phyloP scores from a whole-genome alignment of 2,888 invertebrate genomes.

The Ferdinandea cuprea region DNA sequence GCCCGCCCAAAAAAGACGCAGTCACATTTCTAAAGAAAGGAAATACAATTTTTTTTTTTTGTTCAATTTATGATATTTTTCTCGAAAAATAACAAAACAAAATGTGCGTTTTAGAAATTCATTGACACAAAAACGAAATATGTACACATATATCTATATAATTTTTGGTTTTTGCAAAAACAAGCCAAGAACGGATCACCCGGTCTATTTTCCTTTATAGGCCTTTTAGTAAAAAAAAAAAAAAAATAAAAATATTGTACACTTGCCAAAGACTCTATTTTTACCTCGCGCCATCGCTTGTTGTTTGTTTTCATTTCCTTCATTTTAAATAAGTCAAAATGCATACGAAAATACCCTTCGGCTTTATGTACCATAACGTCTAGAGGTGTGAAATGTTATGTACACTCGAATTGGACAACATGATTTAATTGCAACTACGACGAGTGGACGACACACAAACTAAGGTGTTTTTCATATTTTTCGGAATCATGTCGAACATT shows the following conservation, averaged over 20 bases:
- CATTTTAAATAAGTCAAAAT: neutral
- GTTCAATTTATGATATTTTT: neutral
- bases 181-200: conserved; percentile 6
- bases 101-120: conserved; percentile 51
- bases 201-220: conserved; percentile 52
- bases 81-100: conserved; percentile 31
- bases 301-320: conserved; percentile 32
- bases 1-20: neutral
- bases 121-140: conserved; percentile 35
- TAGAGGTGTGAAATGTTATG: conserved; percentile 15
- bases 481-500: neutral
- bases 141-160: conserved; percentile 13
- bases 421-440: too few relatives aligned
- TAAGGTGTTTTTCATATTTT: neutral
- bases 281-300: conserved; percentile 1
- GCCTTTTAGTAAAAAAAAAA: conserved; percentile 49
- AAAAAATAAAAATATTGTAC: too few relatives aligned
- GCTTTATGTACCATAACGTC: neutral
- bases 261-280: conserved; percentile 44
- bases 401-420: neutral
- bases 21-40: neutral
- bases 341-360: too few relatives aligned
- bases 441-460: too few relatives aligned
- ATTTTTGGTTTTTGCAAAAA: conserved; percentile 56
- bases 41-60: neutral